A percentile compares a stretch with the other conserved stretches of the same genome.
Evolutionary conservation across 2,113 vertebrate genomes (phyloP).

Genomic region (Platycercus adscitus): DNA sequence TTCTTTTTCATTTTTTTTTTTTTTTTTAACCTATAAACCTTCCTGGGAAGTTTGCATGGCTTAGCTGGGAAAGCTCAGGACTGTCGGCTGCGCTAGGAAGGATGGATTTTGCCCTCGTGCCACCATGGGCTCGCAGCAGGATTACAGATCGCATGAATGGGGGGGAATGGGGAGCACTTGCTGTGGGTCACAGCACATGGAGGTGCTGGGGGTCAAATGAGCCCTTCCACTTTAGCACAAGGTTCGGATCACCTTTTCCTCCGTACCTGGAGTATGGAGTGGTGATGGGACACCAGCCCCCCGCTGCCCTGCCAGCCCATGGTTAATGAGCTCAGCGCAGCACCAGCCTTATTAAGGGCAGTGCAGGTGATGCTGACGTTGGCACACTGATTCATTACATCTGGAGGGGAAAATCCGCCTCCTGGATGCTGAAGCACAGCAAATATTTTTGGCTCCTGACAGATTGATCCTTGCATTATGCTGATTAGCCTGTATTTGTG

Average conservation of each 20-base stretch:
- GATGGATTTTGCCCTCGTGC: not conserved
- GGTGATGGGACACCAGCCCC: not conserved
- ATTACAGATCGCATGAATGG: not conserved
- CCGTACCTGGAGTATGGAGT: rapidly evolving
- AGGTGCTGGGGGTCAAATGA: rapidly evolving
- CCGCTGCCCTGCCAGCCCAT: not conserved
- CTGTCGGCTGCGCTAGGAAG: rapidly evolving
- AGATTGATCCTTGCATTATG: conserved; percentile 60
- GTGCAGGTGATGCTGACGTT: conserved; percentile 56
- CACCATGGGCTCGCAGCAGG: not conserved
- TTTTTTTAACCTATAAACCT: no score
- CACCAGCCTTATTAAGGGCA: conserved; percentile 54
- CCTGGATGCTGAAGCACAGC: conserved; percentile 60
- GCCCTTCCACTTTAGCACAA: not conserved
- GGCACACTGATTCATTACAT: conserved; percentile 66
- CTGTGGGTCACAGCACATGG: not conserved
- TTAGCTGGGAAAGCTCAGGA: not conserved
- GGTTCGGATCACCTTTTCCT: not conserved
- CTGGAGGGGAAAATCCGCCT: conserved; percentile 65
- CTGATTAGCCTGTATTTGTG: conserved; percentile 67
- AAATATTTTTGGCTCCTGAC: conserved; percentile 71
- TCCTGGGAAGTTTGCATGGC: not conserved
- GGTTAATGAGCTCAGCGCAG: conserved; percentile 10
- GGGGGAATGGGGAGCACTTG: rapidly evolving
- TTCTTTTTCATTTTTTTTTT: no score